Percentiles rank a stretch among this genome's conserved stretches.
Conservation (phyloP, 1,140 invertebrate genomes). For the Drosophila kepulauana region DNA sequence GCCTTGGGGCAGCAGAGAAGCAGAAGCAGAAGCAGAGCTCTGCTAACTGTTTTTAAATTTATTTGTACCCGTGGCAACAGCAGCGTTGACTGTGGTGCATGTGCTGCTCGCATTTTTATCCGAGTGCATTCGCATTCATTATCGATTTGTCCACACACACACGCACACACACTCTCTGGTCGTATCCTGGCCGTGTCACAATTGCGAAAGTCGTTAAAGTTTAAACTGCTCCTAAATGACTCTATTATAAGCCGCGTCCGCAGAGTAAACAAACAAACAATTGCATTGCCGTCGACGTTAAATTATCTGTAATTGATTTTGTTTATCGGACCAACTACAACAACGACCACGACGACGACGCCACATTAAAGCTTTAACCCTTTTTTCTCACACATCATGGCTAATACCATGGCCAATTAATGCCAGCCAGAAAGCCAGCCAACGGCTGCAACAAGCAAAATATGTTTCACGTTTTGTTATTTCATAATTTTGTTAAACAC, state of each 20-base stretch:
- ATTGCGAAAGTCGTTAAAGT: constrained; percentile 61
- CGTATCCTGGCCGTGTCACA: constrained; percentile 32
- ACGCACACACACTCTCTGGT: constrained; percentile 6
- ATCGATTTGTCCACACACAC: constrained; percentile 66
- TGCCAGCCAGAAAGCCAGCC: constrained; percentile 11
- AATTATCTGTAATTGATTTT: constrained; percentile 83
- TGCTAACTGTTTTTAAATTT: constrained; percentile 45
- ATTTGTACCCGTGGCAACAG: constrained; percentile 42
- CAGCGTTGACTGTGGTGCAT: constrained; percentile 18
- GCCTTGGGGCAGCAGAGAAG: constrained; percentile 10
- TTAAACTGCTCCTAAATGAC: constrained; percentile 77
- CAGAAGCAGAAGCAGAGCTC: not conserved
- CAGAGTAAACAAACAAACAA: constrained; percentile 51
- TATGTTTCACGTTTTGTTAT: constrained; percentile 63
- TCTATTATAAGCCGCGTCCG: constrained; percentile 61
- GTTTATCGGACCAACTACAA: constrained; percentile 56
- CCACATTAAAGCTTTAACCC: constrained; percentile 23
- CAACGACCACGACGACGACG: not conserved
- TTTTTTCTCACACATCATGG: constrained; percentile 43
- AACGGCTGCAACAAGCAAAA: constrained; percentile 52
- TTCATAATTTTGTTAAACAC: constrained; percentile 51
- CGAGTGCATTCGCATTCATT: constrained; percentile 58
- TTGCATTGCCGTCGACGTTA: constrained; percentile 54
- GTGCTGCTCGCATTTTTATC: constrained; percentile 45
- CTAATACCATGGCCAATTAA: constrained; percentile 34